Percentiles rank a stretch among this genome's conserved stretches.
phyloP scores from a whole-genome alignment of 2,113 vertebrate species.

The Mustela lutreola region DNA sequence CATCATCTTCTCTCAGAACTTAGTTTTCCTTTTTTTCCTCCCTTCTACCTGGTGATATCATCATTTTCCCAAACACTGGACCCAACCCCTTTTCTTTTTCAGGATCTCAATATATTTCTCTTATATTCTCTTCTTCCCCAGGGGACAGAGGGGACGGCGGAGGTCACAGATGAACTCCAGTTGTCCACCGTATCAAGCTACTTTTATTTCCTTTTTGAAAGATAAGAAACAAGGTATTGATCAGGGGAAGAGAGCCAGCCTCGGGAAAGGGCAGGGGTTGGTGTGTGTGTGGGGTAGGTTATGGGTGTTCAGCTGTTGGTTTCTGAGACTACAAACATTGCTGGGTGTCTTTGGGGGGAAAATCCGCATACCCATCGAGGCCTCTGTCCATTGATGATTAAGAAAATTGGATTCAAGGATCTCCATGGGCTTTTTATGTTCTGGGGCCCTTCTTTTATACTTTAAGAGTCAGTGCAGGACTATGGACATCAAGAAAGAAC shows the following conservation, averaged over 20 bases:
- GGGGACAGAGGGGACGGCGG: background rate
- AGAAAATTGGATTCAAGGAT: background rate
- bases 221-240: background rate
- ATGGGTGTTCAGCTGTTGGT: background rate
- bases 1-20: background rate
- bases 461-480: background rate
- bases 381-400: background rate
- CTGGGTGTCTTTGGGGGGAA: background rate
- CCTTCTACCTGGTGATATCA: background rate
- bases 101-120: background rate
- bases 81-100: background rate
- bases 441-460: background rate
- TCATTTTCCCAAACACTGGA: background rate
- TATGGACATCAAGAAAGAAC: background rate
- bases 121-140: background rate
- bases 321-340: background rate
- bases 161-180: background rate
- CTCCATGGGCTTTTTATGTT: background rate
- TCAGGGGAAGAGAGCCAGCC: background rate
- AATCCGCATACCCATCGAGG: rapidly evolving
- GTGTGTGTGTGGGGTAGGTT: background rate
- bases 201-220: constrained; percentile 22
- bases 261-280: background rate
- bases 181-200: background rate
- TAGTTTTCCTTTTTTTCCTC: background rate